phyloP scores from a whole-genome alignment of 2,113 vertebrate species.

The Chlorodrepanis virens region DNA sequence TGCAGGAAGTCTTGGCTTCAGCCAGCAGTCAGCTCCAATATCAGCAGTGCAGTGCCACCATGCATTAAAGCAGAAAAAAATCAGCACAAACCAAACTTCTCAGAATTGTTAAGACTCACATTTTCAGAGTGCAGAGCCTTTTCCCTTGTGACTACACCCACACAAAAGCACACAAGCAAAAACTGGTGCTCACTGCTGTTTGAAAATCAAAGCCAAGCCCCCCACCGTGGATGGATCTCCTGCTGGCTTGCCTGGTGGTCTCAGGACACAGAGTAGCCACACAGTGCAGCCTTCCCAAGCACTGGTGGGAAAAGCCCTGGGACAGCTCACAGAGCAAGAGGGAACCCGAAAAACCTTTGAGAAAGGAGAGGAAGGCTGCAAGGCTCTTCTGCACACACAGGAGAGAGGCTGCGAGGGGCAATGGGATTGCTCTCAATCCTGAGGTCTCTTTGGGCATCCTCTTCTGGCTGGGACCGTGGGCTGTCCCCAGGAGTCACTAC shows the following conservation, averaged over 20 bases:
- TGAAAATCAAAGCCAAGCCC: background rate
- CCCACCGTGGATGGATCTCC: accelerated
- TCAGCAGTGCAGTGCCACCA: background rate
- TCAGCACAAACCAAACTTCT: background rate
- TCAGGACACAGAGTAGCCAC: background rate
- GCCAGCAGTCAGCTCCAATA: background rate
- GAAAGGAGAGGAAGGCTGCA: background rate
- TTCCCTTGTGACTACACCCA: background rate
- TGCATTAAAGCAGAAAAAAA: background rate
- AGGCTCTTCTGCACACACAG: background rate
- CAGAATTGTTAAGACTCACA: accelerated
- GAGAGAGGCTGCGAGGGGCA: background rate
- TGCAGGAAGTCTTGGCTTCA: background rate
- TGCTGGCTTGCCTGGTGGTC: background rate
- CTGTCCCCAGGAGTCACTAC: background rate
- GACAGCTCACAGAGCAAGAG: background rate
- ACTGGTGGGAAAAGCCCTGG: background rate
- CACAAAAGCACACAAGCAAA: background rate
- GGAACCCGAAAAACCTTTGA: background rate
- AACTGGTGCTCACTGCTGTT: accelerated
- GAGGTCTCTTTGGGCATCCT: background rate
- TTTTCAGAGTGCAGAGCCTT: background rate
- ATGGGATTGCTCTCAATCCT: background rate
- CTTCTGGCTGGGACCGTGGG: background rate
- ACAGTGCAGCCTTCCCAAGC: background rate